Conservation (phyloP, 2,888 invertebrate species). For the Latrodectus hesperus region DNA sequence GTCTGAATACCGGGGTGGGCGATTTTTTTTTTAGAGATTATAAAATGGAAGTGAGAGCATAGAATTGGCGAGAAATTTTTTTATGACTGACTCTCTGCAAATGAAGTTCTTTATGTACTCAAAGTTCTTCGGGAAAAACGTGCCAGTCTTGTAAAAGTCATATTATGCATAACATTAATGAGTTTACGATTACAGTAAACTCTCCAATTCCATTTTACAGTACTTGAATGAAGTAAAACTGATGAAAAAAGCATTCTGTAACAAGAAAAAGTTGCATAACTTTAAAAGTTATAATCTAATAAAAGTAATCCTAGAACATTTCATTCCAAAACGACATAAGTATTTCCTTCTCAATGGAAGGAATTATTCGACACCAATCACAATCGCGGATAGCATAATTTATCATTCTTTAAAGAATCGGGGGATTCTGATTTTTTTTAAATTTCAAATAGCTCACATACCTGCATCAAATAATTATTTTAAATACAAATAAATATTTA, state of each 20-base stretch:
- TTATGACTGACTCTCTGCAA: constrained; percentile 19
- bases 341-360: too few species aligned
- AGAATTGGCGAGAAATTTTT: constrained; percentile 9
- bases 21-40: too few species aligned
- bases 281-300: background rate
- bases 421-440: too few species aligned
- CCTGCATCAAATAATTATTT: too few species aligned
- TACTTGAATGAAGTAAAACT: too few species aligned
- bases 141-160: constrained; percentile 35
- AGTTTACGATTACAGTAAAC: constrained; percentile 7
- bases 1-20: background rate
- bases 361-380: too few species aligned
- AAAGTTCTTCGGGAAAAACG: constrained; percentile 19
- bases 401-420: too few species aligned
- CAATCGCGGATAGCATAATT: too few species aligned
- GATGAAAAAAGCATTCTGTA: too few species aligned
- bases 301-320: background rate
- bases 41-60: background rate
- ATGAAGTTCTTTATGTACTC: constrained; percentile 36
- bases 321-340: background rate
- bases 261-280: too few species aligned
- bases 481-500: too few species aligned
- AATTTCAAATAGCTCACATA: too few species aligned
- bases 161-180: constrained; percentile 21
- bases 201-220: constrained; percentile 4